A percentile compares a stretch with the other conserved stretches of the same genome.
Conservation (phyloP, 1,140 invertebrate species). For the Rhynchophorus ferrugineus region DNA sequence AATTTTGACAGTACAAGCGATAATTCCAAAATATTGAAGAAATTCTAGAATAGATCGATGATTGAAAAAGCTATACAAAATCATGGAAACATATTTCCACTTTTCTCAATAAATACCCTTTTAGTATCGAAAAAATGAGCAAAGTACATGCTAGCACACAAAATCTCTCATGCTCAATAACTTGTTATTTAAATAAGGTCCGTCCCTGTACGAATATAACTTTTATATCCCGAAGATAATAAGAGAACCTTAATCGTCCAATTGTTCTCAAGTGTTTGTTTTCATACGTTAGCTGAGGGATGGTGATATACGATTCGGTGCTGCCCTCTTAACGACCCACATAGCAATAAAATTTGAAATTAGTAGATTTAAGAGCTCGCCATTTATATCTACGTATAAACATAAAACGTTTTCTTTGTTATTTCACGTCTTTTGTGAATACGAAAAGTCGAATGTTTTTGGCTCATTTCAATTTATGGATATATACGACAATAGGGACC, state of each 20-base stretch:
- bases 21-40: too few species aligned
- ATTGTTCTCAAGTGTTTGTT: constrained; percentile 3
- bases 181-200: background rate
- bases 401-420: background rate
- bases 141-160: background rate
- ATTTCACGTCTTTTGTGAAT: background rate
- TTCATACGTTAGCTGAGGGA: background rate
- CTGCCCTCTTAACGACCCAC: background rate
- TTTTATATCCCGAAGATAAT: background rate
- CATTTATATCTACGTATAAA: background rate
- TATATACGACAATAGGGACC: too few species aligned
- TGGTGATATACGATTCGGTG: constrained; percentile 1
- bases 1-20: too few species aligned
- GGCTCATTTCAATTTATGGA: too few species aligned
- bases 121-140: too few species aligned
- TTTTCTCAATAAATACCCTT: too few species aligned
- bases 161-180: background rate
- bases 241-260: background rate
- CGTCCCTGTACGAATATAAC: background rate
- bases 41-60: too few species aligned
- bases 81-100: too few species aligned
- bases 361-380: background rate
- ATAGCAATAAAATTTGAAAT: constrained; percentile 3
- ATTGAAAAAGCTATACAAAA: too few species aligned
- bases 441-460: too few species aligned